These are phyloP conservation scores for Drosophila baimaii DNA, from an alignment of 1,140 invertebrate species.

Conservation along the genomic window DNA sequence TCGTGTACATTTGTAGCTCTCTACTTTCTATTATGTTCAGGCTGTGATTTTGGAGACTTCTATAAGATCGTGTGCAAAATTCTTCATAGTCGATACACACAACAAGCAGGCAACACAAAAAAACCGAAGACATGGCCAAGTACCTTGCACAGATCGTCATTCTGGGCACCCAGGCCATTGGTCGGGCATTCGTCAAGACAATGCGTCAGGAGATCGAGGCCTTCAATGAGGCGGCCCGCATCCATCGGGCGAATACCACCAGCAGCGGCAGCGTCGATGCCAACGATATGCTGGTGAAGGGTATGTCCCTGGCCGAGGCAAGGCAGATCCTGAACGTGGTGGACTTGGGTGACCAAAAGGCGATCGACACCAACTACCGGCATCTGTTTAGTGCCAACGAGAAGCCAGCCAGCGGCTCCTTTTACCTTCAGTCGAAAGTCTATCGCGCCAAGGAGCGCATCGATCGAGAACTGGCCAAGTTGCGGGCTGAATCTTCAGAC, in stretches of 20 bases:
- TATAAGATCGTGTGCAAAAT: conserved; percentile 19
- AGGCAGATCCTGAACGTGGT: conserved; percentile 55
- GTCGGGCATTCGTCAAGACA: conserved; percentile 58
- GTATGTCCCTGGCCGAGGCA: conserved; percentile 59
- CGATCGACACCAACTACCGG: conserved; percentile 85
- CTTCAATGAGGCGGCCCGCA: conserved; percentile 45
- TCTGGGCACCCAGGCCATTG: conserved; percentile 48
- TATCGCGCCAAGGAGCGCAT: conserved; percentile 96
- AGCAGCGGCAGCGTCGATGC: neutral
- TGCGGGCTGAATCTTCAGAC: neutral
- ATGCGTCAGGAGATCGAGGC: conserved; percentile 62
- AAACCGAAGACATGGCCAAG: conserved; percentile 47
- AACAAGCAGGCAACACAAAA: neutral
- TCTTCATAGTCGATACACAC: conserved; percentile 15
- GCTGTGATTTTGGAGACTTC: conserved; percentile 26
- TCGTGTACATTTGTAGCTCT: conserved; percentile 9
- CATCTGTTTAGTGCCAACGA: conserved; percentile 96
- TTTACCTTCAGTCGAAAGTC: conserved; percentile 98
- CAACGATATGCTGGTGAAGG: conserved; percentile 37
- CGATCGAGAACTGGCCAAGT: conserved; percentile 89
- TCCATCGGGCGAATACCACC: conserved; percentile 70
- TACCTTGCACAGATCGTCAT: conserved; percentile 51
- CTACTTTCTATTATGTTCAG: conserved; percentile 29
- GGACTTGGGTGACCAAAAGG: conserved; percentile 34
- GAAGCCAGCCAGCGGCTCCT: conserved; percentile 95